Percentiles rank a stretch among this genome's conserved stretches.
Conservation (phyloP, 2,113 vertebrate genomes). For the Pelecanus crispus region DNA sequence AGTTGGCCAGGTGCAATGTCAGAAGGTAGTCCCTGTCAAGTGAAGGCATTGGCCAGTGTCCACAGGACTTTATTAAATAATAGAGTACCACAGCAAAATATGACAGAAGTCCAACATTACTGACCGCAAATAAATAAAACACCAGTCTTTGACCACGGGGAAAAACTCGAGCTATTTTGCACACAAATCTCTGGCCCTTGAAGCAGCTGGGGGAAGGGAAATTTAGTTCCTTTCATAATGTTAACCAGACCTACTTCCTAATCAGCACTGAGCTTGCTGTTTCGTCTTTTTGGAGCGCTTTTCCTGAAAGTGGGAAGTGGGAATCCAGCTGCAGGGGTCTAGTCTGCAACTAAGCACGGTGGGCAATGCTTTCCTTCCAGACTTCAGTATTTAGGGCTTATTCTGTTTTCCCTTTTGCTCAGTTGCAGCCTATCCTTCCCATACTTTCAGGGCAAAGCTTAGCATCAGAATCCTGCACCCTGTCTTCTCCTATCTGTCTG, state of each 20-base stretch:
- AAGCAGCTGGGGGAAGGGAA: background rate
- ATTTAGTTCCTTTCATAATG: background rate
- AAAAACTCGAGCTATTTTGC: background rate
- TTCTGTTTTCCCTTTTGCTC: background rate
- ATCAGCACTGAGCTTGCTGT: background rate
- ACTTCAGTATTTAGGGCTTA: background rate
- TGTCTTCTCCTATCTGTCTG: background rate
- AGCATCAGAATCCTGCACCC: background rate
- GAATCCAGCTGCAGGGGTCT: background rate
- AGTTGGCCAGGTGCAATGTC: constrained; percentile 21
- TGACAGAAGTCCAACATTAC: background rate
- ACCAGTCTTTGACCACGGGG: background rate
- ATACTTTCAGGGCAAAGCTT: background rate
- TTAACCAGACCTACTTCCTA: constrained; percentile 14
- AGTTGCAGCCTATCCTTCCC: background rate
- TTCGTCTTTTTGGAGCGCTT: background rate
- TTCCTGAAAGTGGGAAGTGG: background rate
- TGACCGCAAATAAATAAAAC: constrained; percentile 16
- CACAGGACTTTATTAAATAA: background rate
- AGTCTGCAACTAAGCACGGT: background rate
- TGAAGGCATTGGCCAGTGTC: constrained; percentile 7
- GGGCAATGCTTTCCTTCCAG: background rate
- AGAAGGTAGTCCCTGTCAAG: background rate
- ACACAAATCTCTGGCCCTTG: background rate
- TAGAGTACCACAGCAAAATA: background rate